Evolutionary conservation across 1,140 invertebrate species (phyloP), one percentile per base, ranked within the genome.

Genomic region (Drosophila nikananu): DNA sequence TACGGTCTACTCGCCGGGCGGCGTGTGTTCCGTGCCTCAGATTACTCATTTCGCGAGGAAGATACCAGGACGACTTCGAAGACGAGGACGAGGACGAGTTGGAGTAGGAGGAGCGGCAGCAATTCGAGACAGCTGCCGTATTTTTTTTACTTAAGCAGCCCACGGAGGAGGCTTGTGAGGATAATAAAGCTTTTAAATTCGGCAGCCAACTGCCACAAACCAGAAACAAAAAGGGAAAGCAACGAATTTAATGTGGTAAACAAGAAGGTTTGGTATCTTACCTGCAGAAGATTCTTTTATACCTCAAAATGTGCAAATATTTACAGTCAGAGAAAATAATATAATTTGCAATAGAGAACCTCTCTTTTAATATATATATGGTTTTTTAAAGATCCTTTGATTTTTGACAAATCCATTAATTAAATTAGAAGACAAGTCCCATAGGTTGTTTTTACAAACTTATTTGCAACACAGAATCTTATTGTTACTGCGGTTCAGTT

Each of bases 111-210:
- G 54, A 46, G 64, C 17, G 30, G 15, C 32, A 23, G 67, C 64
- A 46, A 68, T 71, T 71, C 49, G 19, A 52, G 64, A 37, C 67
- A 71, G 64, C 67, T 71, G 63, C 30, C 37, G 61, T 51, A 17
- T 51, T 21, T 49, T 19, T 70, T 55, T 7, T 21, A 52, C 17
- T 9, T 23, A 30, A 39, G 30, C 5, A 55, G 35, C 35, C 15
- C 17, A 39, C 12, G 25, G 30, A 35, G 48, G 37, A 19, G 41
- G 41, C 27, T 67, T 35, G 59, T n/a, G 15, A 37, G 64, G 64
- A 57, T 68, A 68, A 71, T 68, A 57, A 57, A 68, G 49, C 67
- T 68, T 71, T 71, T 68, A 68, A 55, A 68, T 71, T 68, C 25
- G n/a, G n/a, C 49, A 68, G 7, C 30, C 30, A 57, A 68, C 13